Percentiles rank a stretch among this genome's conserved stretches.
phyloP scores from a whole-genome alignment of 37 sponge, comb jelly and placozoan species.

The Haliclona indistincta region DNA sequence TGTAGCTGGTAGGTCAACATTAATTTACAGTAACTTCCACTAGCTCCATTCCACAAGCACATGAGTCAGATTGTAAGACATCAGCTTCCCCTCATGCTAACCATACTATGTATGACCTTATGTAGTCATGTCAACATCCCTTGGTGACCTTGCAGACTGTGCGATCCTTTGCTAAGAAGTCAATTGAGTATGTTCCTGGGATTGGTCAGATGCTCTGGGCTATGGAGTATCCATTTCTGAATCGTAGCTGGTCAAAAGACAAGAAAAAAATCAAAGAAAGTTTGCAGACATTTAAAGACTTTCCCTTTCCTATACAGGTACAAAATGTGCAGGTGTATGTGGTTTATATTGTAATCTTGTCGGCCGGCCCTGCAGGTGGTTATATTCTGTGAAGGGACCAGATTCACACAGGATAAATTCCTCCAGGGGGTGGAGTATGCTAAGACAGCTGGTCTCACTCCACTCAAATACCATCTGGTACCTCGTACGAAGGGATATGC shows the following conservation, averaged over 20 bases:
- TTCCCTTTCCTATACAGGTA: constrained; percentile 42
- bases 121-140: not conserved
- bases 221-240: constrained; percentile 51
- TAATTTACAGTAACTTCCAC: no score
- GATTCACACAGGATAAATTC: constrained; percentile 77
- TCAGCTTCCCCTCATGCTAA: no score
- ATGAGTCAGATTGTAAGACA: no score
- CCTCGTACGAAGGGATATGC: constrained; percentile 83
- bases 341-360: no score
- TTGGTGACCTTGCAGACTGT: constrained; percentile 21
- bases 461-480: constrained; percentile 70
- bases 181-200: constrained; percentile 58
- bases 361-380: constrained; percentile 29
- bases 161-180: constrained; percentile 48
- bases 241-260: constrained; percentile 44
- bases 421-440: constrained; percentile 58
- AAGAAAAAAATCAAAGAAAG: constrained; percentile 27
- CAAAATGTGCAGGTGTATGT: no score
- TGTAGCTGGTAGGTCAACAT: no score
- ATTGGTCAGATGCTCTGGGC: constrained; percentile 69
- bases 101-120: no score
- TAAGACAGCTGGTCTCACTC: constrained; percentile 41
- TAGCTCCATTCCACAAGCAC: no score
- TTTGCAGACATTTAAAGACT: constrained; percentile 12
- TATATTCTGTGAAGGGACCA: constrained; percentile 80